Evolutionary conservation across 2,888 invertebrate genomes (phyloP).

Genomic region (Neocrepidodera transversa): DNA sequence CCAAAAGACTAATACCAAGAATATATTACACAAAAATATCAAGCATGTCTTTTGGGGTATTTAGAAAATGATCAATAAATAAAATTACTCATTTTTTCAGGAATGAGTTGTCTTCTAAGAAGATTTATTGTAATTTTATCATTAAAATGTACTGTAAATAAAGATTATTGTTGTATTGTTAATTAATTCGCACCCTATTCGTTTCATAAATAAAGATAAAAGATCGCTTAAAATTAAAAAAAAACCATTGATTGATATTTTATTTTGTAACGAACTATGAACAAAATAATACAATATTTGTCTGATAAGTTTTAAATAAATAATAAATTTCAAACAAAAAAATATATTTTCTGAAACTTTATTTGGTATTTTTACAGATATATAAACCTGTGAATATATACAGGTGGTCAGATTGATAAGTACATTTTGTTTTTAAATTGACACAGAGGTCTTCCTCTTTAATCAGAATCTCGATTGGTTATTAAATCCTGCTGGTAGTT

Average conservation of each 20-base stretch:
- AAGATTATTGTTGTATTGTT: conserved; percentile 27
- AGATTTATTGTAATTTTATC: conserved; percentile 29
- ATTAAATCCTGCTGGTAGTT: neutral
- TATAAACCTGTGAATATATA: conserved; percentile 13
- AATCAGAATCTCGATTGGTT: conserved; percentile 6
- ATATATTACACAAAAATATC: neutral
- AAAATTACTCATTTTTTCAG: conserved; percentile 33
- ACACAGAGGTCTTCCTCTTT: conserved; percentile 10
- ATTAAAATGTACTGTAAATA: conserved; percentile 33
- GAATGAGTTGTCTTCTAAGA: conserved; percentile 38
- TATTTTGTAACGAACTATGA: no score
- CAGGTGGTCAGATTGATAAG: conserved; percentile 21
- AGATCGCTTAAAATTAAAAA: no score
- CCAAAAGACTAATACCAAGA: neutral
- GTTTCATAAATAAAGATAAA: no score
- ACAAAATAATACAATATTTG: no score
- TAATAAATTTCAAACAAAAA: no score
- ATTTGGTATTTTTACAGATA: conserved; percentile 12
- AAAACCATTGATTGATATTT: no score
- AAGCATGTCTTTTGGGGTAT: conserved; percentile 12
- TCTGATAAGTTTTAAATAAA: no score
- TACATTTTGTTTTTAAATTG: conserved; percentile 13
- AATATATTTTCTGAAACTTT: neutral
- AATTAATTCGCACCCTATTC: no score
- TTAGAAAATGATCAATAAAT: neutral